Evolutionary conservation across 2,113 vertebrate species (phyloP).

Genomic region (Oostethus manadensis): DNA sequence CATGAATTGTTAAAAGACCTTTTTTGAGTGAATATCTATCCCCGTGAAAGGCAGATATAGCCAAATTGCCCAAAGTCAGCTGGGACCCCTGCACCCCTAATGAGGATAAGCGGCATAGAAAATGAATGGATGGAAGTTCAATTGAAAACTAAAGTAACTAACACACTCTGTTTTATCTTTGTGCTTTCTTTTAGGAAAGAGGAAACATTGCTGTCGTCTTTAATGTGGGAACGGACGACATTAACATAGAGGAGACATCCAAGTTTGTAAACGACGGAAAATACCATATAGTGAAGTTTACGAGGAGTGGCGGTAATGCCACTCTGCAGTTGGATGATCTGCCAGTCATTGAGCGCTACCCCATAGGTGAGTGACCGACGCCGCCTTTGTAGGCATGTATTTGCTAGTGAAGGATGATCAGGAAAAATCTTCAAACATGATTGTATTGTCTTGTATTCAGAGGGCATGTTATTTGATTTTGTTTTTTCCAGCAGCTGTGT

Average conservation of each 20-base stretch:
- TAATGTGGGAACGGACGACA: slow-evolving; percentile 98
- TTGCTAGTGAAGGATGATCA: slow-evolving; percentile 8
- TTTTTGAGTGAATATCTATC: slow-evolving; percentile 37
- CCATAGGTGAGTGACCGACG: slow-evolving; percentile 86
- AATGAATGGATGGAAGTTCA: too few relatives aligned
- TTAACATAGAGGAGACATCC: slow-evolving; percentile 93
- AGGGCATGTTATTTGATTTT: slow-evolving; percentile 64
- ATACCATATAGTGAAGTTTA: slow-evolving; percentile 98
- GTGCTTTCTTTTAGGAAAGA: slow-evolving; percentile 71
- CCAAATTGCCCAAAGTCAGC: too few relatives aligned
- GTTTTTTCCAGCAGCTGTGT: slow-evolving; percentile 55
- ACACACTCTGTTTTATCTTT: not conserved
- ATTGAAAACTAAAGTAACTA: not conserved
- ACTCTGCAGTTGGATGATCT: slow-evolving; percentile 99
- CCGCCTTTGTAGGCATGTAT: slow-evolving; percentile 16
- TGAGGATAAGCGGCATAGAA: too few relatives aligned
- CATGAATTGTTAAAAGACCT: slow-evolving; percentile 34
- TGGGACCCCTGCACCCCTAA: too few relatives aligned
- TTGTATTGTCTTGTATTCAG: slow-evolving; percentile 57
- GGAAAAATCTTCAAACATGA: not conserved
- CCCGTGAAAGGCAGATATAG: not conserved
- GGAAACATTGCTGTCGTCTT: slow-evolving; percentile 97
- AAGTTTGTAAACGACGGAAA: slow-evolving; percentile 99
- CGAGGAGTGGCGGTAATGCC: slow-evolving; percentile 96
- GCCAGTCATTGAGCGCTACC: slow-evolving; percentile 96